phyloP scores from a whole-genome alignment of 2,888 invertebrate genomes.

The Sesia apiformis region DNA sequence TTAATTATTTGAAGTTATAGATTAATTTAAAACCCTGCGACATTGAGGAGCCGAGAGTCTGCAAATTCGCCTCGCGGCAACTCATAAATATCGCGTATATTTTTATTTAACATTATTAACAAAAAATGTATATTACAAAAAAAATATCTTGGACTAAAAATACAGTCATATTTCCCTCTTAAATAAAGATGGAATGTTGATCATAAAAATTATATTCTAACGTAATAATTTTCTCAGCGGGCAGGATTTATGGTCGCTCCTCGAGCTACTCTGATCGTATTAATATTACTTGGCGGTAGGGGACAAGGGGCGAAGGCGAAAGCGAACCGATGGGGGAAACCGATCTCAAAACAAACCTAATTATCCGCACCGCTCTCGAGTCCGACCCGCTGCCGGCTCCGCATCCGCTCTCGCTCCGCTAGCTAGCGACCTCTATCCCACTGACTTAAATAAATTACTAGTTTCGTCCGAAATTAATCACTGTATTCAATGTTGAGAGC shows the following conservation, averaged over 20 bases:
- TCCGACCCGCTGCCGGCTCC: background rate
- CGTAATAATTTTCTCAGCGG: conserved; percentile 15
- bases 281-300: conserved; percentile 20
- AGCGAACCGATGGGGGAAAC: conserved; percentile 12
- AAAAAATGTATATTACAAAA: no score
- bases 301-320: conserved; percentile 8
- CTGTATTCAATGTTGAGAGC: background rate
- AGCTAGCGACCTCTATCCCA: conserved; percentile 19
- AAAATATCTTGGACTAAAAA: background rate
- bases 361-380: conserved; percentile 17
- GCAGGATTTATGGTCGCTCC: conserved; percentile 33
- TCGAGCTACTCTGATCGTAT: conserved; percentile 21
- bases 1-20: no score
- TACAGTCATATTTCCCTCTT: background rate
- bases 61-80: background rate
- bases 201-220: conserved; percentile 21
- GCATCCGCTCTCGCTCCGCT: conserved; percentile 4
- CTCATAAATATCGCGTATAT: background rate
- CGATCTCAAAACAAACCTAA: conserved; percentile 34
- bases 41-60: background rate
- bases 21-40: no score
- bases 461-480: conserved; percentile 28
- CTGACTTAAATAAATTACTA: conserved; percentile 29
- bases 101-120: no score
- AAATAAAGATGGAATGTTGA: background rate